A percentile compares a stretch with the other conserved stretches of the same genome.
Evolutionary conservation across 1,140 invertebrate species (phyloP).

Genomic region (Drosophila littoralis): DNA sequence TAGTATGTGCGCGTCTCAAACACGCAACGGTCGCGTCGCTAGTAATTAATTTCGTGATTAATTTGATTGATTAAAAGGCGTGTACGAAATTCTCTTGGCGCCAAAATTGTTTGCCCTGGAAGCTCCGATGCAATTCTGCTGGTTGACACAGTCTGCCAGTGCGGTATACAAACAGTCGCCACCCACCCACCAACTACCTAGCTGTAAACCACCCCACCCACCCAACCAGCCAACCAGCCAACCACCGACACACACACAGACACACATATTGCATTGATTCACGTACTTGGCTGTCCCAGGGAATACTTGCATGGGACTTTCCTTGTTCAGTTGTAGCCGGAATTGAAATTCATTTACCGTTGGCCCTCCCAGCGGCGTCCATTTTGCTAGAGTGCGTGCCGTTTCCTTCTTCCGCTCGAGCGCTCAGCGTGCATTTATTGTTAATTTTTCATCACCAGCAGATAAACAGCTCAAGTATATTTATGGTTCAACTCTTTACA

Average conservation of each 20-base stretch:
- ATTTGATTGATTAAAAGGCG: conserved; percentile 26
- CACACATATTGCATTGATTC: conserved; percentile 26
- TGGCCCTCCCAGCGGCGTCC: conserved; percentile 47
- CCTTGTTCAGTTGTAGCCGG: conserved; percentile 50
- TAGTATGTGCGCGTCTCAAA: conserved; percentile 34
- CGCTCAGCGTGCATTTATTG: conserved; percentile 22
- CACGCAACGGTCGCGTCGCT: conserved; percentile 41
- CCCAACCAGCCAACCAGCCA: not conserved
- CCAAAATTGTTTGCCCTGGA: conserved; percentile 30
- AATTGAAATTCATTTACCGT: conserved; percentile 67
- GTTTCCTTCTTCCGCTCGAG: conserved; percentile 42
- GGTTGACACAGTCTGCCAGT: conserved; percentile 71
- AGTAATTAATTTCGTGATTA: conserved; percentile 32
- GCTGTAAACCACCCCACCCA: too few species aligned
- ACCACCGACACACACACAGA: conserved; percentile 1
- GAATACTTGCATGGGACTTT: conserved; percentile 43
- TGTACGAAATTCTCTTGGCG: conserved; percentile 34
- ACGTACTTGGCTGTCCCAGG: conserved; percentile 13
- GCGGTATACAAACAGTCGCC: conserved; percentile 45
- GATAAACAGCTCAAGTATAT: conserved; percentile 8
- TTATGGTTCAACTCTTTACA: conserved; percentile 35
- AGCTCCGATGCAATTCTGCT: conserved; percentile 78
- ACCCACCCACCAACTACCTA: not conserved
- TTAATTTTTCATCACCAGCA: conserved; percentile 15
- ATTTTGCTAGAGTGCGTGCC: conserved; percentile 47